A percentile compares a stretch with the other conserved stretches of the same genome.
Evolutionary conservation across 2,888 invertebrate species (phyloP).

Genomic region (Trichacis sp.): DNA sequence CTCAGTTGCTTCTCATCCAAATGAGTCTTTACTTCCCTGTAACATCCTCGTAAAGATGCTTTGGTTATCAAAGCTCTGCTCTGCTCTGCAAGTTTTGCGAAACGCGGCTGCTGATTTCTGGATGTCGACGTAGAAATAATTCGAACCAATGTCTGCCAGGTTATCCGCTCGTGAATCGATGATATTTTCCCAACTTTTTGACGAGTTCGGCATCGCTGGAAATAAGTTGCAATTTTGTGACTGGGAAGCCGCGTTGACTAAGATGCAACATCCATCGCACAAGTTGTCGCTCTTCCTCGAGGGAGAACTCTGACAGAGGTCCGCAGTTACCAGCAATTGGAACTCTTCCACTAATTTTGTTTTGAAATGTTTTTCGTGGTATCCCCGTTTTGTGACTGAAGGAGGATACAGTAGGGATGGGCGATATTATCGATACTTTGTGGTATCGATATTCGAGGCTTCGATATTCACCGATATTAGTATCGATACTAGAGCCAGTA

Average conservation of each 20-base stretch:
- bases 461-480: too few relatives aligned
- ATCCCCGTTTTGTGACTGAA: too few relatives aligned
- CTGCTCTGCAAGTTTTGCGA: slow-evolving; percentile 44
- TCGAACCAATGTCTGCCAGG: slow-evolving; percentile 60
- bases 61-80: slow-evolving; percentile 30
- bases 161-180: slow-evolving; percentile 51
- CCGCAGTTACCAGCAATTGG: too few relatives aligned
- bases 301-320: too few relatives aligned
- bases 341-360: too few relatives aligned
- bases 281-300: slow-evolving; percentile 35
- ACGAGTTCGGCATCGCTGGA: slow-evolving; percentile 49
- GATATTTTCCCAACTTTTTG: slow-evolving; percentile 33
- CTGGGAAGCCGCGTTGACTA: slow-evolving; percentile 52
- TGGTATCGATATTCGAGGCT: too few relatives aligned
- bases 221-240: slow-evolving; percentile 53
- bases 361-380: too few relatives aligned
- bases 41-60: slow-evolving; percentile 41
- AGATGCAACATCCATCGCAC: slow-evolving; percentile 48
- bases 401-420: too few relatives aligned
- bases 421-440: too few relatives aligned
- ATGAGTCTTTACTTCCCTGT: slow-evolving; percentile 26
- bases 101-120: slow-evolving; percentile 47
- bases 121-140: slow-evolving; percentile 56
- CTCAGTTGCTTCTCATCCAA: slow-evolving; percentile 5
- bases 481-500: too few relatives aligned